Percentiles rank a stretch among this genome's conserved stretches.
Conservation (phyloP, 1,140 invertebrate species). For the Drosophila bocqueti region DNA sequence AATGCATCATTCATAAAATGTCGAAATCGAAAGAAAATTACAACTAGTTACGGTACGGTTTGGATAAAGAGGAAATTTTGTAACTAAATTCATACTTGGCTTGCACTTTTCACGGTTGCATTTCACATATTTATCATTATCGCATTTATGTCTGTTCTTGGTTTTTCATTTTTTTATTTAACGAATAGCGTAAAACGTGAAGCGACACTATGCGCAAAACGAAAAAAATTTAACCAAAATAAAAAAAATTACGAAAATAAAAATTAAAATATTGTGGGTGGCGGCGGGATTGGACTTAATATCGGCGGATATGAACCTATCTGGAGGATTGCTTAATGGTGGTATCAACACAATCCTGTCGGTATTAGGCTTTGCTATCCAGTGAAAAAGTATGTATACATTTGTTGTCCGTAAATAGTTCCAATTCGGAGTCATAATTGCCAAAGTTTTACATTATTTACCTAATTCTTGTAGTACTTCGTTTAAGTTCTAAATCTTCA, state of each 20-base stretch:
- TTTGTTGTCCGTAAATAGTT: too few species aligned
- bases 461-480: too few species aligned
- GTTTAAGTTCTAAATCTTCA: too few species aligned
- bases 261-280: slow-evolving; percentile 35
- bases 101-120: slow-evolving; percentile 77
- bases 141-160: slow-evolving; percentile 66
- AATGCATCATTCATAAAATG: slow-evolving; percentile 82
- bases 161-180: slow-evolving; percentile 40
- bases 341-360: background rate
- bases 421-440: too few species aligned
- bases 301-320: slow-evolving; percentile 5
- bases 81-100: slow-evolving; percentile 83
- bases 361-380: background rate
- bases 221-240: slow-evolving; percentile 18
- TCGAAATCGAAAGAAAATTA: slow-evolving; percentile 80
- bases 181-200: slow-evolving; percentile 60
- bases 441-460: too few species aligned
- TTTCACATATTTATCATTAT: slow-evolving; percentile 69
- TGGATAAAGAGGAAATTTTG: slow-evolving; percentile 85
- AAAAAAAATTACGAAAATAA: slow-evolving; percentile 6
- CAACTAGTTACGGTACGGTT: slow-evolving; percentile 83
- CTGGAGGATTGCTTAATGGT: background rate
- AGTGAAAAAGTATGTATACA: too few species aligned
- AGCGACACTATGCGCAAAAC: slow-evolving; percentile 72
- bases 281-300: slow-evolving; percentile 9